A percentile compares a stretch with the other conserved stretches of the same genome.
Evolutionary conservation across 2,888 invertebrate genomes (phyloP).

Genomic region (Campoplex nolae): DNA sequence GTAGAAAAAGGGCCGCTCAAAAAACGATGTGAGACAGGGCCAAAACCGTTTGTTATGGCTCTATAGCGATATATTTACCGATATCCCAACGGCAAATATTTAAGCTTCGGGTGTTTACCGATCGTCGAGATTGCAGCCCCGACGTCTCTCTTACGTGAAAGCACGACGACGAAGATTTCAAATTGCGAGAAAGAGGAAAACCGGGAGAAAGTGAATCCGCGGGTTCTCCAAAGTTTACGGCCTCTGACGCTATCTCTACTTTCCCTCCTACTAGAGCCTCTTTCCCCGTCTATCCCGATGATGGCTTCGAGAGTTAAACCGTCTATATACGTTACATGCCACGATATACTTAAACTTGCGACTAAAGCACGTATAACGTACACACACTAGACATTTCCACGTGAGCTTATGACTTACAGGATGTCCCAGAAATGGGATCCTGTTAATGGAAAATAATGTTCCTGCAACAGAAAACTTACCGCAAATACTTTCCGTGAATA

Average conservation of each 20-base stretch:
- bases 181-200: constrained; percentile 26
- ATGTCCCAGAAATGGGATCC: constrained; percentile 8
- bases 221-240: constrained; percentile 60
- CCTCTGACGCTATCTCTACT: constrained; percentile 42
- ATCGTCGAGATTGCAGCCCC: constrained; percentile 69
- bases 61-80: constrained; percentile 62
- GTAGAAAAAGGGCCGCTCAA: constrained; percentile 28
- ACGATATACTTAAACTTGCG: constrained; percentile 32
- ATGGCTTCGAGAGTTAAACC: constrained; percentile 56
- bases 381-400: constrained; percentile 21
- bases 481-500: too few species aligned
- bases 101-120: constrained; percentile 68
- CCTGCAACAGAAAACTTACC: not conserved
- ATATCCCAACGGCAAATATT: constrained; percentile 71
- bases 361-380: constrained; percentile 27
- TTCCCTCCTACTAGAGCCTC: constrained; percentile 42
- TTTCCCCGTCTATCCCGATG: constrained; percentile 36
- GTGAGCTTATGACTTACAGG: constrained; percentile 25
- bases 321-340: constrained; percentile 31
- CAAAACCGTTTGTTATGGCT: constrained; percentile 64
- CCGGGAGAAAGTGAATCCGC: constrained; percentile 32
- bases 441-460: not conserved
- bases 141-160: constrained; percentile 59
- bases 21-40: constrained; percentile 37
- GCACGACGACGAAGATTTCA: constrained; percentile 31